Conservation (phyloP, 2,797 vertebrate species). For the Onychomys arenicola region DNA sequence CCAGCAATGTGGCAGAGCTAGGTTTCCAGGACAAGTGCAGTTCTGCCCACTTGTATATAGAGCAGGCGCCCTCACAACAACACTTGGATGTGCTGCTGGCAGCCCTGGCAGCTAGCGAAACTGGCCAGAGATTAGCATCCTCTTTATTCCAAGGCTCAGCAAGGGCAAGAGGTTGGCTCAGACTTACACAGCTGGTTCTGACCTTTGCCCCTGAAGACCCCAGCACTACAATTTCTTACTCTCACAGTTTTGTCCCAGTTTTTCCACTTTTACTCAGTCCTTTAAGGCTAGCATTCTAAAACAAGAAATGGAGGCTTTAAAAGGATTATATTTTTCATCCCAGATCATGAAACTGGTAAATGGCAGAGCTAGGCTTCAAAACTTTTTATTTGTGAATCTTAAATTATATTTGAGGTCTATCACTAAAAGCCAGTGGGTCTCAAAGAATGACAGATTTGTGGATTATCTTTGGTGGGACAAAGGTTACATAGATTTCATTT, state of each 20-base stretch:
- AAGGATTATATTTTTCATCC: background rate
- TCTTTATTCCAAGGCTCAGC: background rate
- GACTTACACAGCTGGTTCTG: background rate
- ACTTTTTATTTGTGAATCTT: background rate
- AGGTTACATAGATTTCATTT: background rate
- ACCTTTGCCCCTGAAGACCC: background rate
- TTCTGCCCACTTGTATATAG: background rate
- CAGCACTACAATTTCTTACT: background rate
- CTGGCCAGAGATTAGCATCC: background rate
- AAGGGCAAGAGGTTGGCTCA: background rate
- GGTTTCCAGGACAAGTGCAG: constrained; percentile 50
- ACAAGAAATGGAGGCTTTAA: constrained; percentile 39
- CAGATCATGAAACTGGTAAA: constrained; percentile 60
- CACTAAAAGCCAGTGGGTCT: background rate
- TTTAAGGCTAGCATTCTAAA: constrained; percentile 41
- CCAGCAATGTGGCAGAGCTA: background rate
- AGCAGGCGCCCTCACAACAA: background rate
- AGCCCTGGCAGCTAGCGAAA: background rate
- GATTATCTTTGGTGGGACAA: background rate
- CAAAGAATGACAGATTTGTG: background rate
- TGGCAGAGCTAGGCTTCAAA: constrained; percentile 13
- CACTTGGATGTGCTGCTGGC: background rate
- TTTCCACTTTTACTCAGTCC: constrained; percentile 54
- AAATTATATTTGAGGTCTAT: background rate
- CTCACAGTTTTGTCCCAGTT: background rate